Base-by-base conservation (phyloP, 2,113 vertebrate species). In the Parus major region DNA sequence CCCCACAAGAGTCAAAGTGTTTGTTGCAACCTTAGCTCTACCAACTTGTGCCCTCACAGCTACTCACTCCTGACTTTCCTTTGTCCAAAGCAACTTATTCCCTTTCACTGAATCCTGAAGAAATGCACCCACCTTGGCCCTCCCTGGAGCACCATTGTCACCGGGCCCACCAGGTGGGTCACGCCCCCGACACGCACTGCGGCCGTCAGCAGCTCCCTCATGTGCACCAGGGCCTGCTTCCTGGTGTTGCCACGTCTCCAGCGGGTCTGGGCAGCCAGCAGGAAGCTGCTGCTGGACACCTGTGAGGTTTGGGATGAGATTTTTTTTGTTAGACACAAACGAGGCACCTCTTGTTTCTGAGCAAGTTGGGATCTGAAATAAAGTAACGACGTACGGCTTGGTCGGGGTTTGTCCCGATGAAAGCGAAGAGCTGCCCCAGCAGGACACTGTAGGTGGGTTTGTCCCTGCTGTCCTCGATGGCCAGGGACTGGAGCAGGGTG, bases 261-360 rank as follows among this genome's bases (percentile, higher is more conserved):
- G 44, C 99, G 97, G 1, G 99, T 99, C 98, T 99, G 99, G 7
- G 99, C 99, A 12, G 99, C 99, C 41, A 99, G 98, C 84, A 99
- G 98, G 72, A 99, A 99, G 94, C 98, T 99, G 98, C 99, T 99
- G 97, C 99, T 99, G 46, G 99, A 99, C 53, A 99, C 99, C 99
- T 99, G 33, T 0, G 1, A 76, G 82, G 56, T 68, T 63, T 27
- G 22, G 16, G 7, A 11, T 31, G 25, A 27, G 2, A 17, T 61
- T 69, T 66, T 29, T 35, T 66, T 29, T 35, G 46, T 82, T 46
- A 86, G 17, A 66, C 20, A 52, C n/a, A 23, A 31, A 17, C 16
- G 11, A 36, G 14, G 33, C 25, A 52, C 9, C 8, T 56, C 29
- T 9, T 7, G 11, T 4, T 49, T 66, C 6, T 4, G 23, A 4